Percentiles rank a stretch among this genome's conserved stretches.
These are phyloP conservation scores for Taenioides sp. DNA, from an alignment of 2,797 vertebrate genomes.

Conservation along the genomic window DNA sequence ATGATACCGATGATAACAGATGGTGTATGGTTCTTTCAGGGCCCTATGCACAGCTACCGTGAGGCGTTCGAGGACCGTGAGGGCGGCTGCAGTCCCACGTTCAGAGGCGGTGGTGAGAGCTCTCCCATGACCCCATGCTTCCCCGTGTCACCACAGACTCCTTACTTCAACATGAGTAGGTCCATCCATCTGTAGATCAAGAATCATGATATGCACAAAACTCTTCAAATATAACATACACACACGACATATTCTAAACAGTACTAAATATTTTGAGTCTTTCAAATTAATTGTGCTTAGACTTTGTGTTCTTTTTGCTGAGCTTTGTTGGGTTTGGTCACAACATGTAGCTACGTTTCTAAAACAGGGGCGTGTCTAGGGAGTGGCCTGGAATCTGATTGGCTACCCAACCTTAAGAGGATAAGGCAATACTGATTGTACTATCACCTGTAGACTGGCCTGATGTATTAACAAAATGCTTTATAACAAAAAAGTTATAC, in stretches of 20 bases:
- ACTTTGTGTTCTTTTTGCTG: background rate
- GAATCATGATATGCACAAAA: constrained; percentile 6
- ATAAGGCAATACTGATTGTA: too few relatives aligned
- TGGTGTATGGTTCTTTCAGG: constrained; percentile 64
- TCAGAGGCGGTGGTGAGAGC: constrained; percentile 84
- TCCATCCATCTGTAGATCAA: constrained; percentile 54
- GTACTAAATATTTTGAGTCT: too few relatives aligned
- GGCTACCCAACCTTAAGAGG: too few relatives aligned
- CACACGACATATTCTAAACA: too few relatives aligned
- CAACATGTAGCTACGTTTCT: background rate
- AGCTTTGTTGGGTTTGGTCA: background rate
- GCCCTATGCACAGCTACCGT: constrained; percentile 88
- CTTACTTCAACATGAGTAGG: constrained; percentile 80
- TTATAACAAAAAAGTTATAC: too few relatives aligned
- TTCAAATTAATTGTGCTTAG: too few relatives aligned
- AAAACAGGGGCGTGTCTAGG: background rate
- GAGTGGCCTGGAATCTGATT: background rate
- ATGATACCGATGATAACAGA: too few relatives aligned
- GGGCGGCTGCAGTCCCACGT: constrained; percentile 76
- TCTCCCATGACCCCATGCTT: constrained; percentile 74
- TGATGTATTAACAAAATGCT: too few relatives aligned
- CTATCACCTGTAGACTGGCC: too few relatives aligned
- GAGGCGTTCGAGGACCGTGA: constrained; percentile 90
- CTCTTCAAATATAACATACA: background rate
- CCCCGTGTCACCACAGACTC: constrained; percentile 75